phyloP scores from a whole-genome alignment of 1,140 invertebrate species.

The Ruditapes philippinarum region DNA sequence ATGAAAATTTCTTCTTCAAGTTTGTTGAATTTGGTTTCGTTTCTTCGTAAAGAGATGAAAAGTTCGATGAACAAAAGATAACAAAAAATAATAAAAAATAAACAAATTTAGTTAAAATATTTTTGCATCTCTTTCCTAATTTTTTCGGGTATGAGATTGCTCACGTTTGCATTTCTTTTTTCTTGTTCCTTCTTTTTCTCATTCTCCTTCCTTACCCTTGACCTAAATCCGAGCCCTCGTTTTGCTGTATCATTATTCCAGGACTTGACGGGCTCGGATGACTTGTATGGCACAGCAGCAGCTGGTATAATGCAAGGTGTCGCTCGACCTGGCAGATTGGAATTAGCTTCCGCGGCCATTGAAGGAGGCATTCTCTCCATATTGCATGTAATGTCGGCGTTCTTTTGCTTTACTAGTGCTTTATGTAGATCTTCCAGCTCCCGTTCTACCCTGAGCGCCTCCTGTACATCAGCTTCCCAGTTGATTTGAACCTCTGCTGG shows the following conservation, averaged over 20 bases:
- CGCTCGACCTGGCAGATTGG: neutral
- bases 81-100: too few relatives aligned
- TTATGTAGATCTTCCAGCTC: neutral
- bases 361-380: neutral
- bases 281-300: neutral
- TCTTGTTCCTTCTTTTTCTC: neutral
- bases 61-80: too few relatives aligned
- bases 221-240: neutral
- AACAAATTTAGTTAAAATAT: neutral
- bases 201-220: neutral
- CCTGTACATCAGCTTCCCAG: neutral
- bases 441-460: neutral
- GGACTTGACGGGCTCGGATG: neutral
- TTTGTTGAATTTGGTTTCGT: too few relatives aligned
- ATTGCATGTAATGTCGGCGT: neutral
- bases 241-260: conserved; percentile 28
- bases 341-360: conserved; percentile 24
- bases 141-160: neutral
- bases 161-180: too few relatives aligned
- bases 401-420: neutral
- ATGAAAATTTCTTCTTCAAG: too few relatives aligned
- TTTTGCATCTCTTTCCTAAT: conserved; percentile 14
- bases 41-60: too few relatives aligned
- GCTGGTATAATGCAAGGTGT: neutral
- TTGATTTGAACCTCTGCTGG: neutral